Percentiles rank a stretch among this genome's conserved stretches.
Conservation (phyloP, 2,113 vertebrate species). For the Azemiops feae region DNA sequence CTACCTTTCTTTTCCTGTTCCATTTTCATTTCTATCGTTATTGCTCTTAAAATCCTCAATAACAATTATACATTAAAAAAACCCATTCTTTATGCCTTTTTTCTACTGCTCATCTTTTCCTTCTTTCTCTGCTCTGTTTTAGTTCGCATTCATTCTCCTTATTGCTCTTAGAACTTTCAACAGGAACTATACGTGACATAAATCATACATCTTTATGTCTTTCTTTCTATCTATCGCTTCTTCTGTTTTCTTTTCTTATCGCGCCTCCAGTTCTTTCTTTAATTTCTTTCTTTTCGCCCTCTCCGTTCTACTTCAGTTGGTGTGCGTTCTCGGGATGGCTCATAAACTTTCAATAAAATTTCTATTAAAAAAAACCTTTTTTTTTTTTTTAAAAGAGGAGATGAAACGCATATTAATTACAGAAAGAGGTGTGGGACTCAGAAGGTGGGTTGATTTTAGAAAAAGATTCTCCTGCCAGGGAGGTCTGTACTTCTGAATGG, state of each 20-base stretch:
- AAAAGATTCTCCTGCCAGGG: background rate
- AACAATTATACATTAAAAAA: background rate
- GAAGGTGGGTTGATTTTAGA: background rate
- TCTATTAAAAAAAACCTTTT: background rate
- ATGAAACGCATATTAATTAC: background rate
- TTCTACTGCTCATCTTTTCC: background rate
- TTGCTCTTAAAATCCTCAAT: background rate
- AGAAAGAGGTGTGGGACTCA: background rate
- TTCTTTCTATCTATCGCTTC: background rate
- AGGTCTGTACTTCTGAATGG: background rate
- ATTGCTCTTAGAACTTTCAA: background rate
- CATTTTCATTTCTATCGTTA: background rate
- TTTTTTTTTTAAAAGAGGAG: background rate
- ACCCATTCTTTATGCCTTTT: background rate
- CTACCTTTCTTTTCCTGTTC: background rate
- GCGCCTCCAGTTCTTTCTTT: background rate
- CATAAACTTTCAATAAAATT: background rate
- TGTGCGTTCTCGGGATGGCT: rapidly evolving
- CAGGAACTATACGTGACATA: rapidly evolving
- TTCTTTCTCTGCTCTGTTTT: background rate
- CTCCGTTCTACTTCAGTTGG: background rate
- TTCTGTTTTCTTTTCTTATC: background rate
- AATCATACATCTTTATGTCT: background rate
- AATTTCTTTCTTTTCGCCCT: no score
- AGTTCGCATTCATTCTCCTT: background rate